Evolutionary conservation across 2,888 invertebrate species (phyloP), one percentile per base, ranked within the genome.

Genomic region (Drosophila borealis): DNA sequence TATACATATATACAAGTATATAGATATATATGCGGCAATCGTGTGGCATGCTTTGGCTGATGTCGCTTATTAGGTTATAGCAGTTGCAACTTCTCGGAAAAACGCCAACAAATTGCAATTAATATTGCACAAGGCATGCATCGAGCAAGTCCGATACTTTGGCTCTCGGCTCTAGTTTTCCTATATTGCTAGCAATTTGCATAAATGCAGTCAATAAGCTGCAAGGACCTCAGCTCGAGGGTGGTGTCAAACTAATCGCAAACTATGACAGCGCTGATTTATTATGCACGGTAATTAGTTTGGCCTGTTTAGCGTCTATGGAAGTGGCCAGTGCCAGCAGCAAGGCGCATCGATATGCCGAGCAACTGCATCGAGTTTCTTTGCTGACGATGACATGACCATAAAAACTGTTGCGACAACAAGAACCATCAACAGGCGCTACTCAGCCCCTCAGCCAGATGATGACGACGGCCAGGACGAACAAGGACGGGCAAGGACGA

Each of bases 261-360:
- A 78, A 76, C 77, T 85, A 83, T 85, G 85, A 88, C 88, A 85
- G 83, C 72, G 60, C 78, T 85, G 88, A 85, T 85, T 85, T 85
- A 85, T 85, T 83, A 85, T 85, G 81, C 74, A 71, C 66, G 70
- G 83, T 82, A 85, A 85, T 85, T 85, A 85, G 86, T 88, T 85
- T 85, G 88, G 78, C 85, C 88, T 83, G 78, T 56, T 84, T 87
- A 82, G 76, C 81, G 66, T 56, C 50, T 46, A 36, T 59, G 62
- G 70, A 50, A 67, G 29, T 6, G 63, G 78, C 63, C 61, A 76
- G 69, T 62, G 44, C 55, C 49, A 41, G 50, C 56, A 37, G 42
- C 46, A 39, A 39, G 19, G 29, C 60, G 49, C 68, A 69, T 69
- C 60, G 68, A 69, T 69, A 81, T 72, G 61, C 72, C 81, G 61